A percentile compares a stretch with the other conserved stretches of the same genome.
Conservation (phyloP, 2,113 vertebrate species). For the Arothron firmamentum region DNA sequence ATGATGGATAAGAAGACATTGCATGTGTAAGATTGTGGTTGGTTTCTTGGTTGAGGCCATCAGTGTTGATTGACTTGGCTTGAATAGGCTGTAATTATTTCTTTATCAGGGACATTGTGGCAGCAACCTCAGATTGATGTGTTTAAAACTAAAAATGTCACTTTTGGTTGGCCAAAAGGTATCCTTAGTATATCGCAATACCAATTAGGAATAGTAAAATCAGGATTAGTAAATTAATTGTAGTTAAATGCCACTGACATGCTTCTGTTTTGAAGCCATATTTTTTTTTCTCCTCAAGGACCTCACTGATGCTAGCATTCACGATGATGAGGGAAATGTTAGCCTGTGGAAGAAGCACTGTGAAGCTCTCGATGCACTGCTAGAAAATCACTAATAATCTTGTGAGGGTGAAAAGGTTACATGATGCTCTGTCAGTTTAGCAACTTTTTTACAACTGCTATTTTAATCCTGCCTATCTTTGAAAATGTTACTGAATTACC, state of each 20-base stretch:
- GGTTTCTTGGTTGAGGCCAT: background rate
- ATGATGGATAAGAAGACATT: no score
- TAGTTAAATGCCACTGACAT: background rate
- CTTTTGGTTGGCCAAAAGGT: background rate
- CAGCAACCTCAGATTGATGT: background rate
- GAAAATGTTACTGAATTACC: background rate
- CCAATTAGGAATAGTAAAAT: background rate
- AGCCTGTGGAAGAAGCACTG: slow-evolving; percentile 18
- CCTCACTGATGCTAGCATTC: background rate
- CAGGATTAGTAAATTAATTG: background rate
- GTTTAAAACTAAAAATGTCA: background rate
- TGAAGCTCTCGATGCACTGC: slow-evolving; percentile 17
- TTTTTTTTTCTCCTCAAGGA: slow-evolving; percentile 1
- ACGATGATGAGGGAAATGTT: background rate
- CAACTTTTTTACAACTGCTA: slow-evolving; percentile 25
- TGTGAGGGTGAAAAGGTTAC: background rate
- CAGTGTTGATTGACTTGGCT: background rate
- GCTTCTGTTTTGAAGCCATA: background rate
- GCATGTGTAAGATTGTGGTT: background rate
- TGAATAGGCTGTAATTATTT: background rate
- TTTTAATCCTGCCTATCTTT: slow-evolving; percentile 11
- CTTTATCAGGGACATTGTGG: background rate
- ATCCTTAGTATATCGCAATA: background rate
- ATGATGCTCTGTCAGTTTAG: slow-evolving; percentile 2
- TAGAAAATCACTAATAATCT: slow-evolving; percentile 1